Conservation (phyloP, 2,888 invertebrate species). For the Hydrotaea diabolus region DNA sequence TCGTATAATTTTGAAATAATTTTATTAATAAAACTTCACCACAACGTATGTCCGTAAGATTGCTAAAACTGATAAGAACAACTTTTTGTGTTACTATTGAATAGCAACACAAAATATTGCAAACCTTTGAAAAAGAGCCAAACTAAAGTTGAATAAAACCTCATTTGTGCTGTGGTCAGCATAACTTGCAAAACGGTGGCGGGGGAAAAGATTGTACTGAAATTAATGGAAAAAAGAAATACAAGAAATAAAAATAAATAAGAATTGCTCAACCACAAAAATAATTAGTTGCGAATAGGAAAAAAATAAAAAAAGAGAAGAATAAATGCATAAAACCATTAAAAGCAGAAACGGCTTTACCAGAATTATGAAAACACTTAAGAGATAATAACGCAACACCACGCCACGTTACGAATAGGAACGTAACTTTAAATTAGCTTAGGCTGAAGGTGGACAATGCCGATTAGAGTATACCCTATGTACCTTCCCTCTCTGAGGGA, state of each 20-base stretch:
- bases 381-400: not conserved
- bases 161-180: not conserved
- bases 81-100: not conserved
- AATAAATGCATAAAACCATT: conserved; percentile 24
- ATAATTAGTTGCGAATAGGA: not conserved
- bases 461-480: too few species aligned
- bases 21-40: too few species aligned
- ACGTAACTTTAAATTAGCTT: too few species aligned
- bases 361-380: not conserved
- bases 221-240: not conserved
- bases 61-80: too few species aligned
- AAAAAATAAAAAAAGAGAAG: not conserved
- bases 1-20: too few species aligned
- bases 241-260: conserved; percentile 12
- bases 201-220: not conserved
- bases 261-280: conserved; percentile 3
- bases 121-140: conserved; percentile 10
- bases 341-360: not conserved
- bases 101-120: not conserved
- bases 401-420: not conserved
- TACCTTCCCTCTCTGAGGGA: too few species aligned
- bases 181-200: too few species aligned
- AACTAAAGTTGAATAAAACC: not conserved
- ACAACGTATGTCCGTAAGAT: too few species aligned
- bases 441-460: too few species aligned